phyloP scores from a whole-genome alignment of 2,888 invertebrate species.

The Leuctra nigra region DNA sequence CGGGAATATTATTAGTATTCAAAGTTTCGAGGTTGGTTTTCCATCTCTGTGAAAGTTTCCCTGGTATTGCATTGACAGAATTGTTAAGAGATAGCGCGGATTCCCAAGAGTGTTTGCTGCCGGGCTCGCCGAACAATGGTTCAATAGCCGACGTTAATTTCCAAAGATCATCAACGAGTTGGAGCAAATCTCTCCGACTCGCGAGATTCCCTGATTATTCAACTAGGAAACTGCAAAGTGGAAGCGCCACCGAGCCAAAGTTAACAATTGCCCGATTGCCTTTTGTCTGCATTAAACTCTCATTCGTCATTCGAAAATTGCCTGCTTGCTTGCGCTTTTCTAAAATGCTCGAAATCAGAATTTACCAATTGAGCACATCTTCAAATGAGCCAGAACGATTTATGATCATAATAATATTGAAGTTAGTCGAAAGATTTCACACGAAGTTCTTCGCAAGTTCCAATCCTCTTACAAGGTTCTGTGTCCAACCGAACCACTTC shows the following conservation, averaged over 20 bases:
- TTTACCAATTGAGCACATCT: slow-evolving; percentile 18
- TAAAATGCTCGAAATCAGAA: background rate
- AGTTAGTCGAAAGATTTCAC: slow-evolving; percentile 10
- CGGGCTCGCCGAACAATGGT: background rate
- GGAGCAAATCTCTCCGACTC: slow-evolving; percentile 4
- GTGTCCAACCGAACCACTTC: no score
- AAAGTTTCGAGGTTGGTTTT: slow-evolving; percentile 16
- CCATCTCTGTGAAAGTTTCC: slow-evolving; percentile 15
- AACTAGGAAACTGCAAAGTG: slow-evolving; percentile 11
- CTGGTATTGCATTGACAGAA: slow-evolving; percentile 8
- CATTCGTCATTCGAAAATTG: slow-evolving; percentile 38
- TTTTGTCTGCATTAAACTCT: slow-evolving; percentile 38
- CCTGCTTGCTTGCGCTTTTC: slow-evolving; percentile 9
- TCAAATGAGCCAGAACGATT: slow-evolving; percentile 27
- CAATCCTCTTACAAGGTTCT: slow-evolving; percentile 2
- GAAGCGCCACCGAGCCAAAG: slow-evolving; percentile 17
- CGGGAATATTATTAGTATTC: slow-evolving; percentile 25
- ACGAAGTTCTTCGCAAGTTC: slow-evolving; percentile 9
- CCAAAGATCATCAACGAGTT: slow-evolving; percentile 22
- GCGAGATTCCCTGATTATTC: slow-evolving; percentile 22
- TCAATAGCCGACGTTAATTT: slow-evolving; percentile 22
- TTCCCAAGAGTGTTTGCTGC: slow-evolving; percentile 2
- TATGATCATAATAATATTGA: slow-evolving; percentile 22
- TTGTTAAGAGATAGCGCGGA: background rate
- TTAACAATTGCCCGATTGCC: slow-evolving; percentile 35